Evolutionary conservation across 2,797 vertebrate species (phyloP).

Genomic region (Peromyscus aztecus): DNA sequence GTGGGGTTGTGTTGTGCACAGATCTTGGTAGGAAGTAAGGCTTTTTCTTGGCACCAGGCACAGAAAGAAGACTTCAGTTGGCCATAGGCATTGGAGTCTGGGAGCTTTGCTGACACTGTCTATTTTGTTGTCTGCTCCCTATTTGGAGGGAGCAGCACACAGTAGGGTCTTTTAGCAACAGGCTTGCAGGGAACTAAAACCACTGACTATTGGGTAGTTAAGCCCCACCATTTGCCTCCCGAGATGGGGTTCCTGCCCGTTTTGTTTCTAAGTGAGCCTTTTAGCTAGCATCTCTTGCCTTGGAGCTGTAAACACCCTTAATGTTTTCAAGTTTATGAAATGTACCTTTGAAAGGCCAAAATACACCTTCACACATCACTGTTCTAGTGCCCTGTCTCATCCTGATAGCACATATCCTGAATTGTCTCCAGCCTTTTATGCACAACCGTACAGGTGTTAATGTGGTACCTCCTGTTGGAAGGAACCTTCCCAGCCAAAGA

Average conservation of each 20-base stretch:
- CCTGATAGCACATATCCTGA: background rate
- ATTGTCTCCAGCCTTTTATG: background rate
- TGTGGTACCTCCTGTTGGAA: background rate
- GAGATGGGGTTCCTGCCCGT: background rate
- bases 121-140: background rate
- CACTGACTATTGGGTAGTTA: background rate
- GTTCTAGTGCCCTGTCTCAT: background rate
- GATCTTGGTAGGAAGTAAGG: background rate
- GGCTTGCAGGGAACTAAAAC: background rate
- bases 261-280: background rate
- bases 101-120: background rate
- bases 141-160: background rate
- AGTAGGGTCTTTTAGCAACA: background rate
- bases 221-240: background rate
- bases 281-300: background rate
- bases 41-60: background rate
- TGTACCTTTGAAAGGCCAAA: background rate
- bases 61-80: background rate
- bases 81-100: background rate
- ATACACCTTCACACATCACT: background rate
- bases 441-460: background rate
- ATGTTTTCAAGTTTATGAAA: conserved; percentile 23
- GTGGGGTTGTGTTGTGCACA: conserved; percentile 74
- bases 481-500: background rate
- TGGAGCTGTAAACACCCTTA: background rate